These are phyloP conservation scores for Emydocephalus ijimae DNA, from an alignment of 2,113 vertebrate species.

Conservation along the genomic window DNA sequence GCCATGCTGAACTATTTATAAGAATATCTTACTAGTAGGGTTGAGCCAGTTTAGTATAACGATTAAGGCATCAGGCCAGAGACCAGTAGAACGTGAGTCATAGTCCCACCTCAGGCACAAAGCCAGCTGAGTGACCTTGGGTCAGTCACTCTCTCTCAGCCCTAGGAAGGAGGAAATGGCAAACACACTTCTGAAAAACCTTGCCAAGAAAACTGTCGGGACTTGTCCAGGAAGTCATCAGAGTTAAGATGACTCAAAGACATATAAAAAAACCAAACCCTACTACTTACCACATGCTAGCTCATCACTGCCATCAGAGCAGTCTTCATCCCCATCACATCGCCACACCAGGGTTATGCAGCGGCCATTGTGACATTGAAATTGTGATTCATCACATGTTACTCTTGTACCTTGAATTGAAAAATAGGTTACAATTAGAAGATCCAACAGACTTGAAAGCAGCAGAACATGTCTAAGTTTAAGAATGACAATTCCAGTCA, in stretches of 20 bases:
- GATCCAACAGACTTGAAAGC: background rate
- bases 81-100: background rate
- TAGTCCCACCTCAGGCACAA: background rate
- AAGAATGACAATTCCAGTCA: background rate
- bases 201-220: background rate
- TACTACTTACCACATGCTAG: conserved; percentile 83
- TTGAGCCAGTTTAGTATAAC: background rate
- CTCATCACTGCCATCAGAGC: conserved; percentile 89
- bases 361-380: conserved; percentile 90
- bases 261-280: background rate
- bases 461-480: background rate
- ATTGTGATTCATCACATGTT: conserved; percentile 88
- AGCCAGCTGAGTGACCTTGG: background rate
- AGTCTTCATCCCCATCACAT: conserved; percentile 94
- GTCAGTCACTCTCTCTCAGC: background rate
- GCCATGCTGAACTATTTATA: background rate
- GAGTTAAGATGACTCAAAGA: background rate
- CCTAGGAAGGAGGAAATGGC: background rate
- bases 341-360: conserved; percentile 92
- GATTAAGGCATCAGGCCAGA: background rate
- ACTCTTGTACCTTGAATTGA: conserved; percentile 73
- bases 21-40: background rate
- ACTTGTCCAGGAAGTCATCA: background rate
- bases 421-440: background rate
- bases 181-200: background rate